phyloP scores from a whole-genome alignment of 2,797 vertebrate species.

The Cygnus olor region DNA sequence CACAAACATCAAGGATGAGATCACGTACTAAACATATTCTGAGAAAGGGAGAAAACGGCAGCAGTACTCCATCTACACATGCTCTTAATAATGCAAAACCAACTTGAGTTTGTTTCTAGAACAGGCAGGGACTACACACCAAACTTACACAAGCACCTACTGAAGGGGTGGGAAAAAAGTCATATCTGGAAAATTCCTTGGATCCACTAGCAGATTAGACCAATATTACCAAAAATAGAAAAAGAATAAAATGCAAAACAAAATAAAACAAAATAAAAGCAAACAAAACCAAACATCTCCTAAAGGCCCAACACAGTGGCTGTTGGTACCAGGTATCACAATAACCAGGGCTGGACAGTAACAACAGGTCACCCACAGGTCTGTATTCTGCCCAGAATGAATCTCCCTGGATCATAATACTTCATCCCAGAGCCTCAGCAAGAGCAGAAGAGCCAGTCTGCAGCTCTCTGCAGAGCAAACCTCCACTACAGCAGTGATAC shows the following conservation, averaged over 20 bases:
- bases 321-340: background rate
- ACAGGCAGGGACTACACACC: background rate
- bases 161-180: background rate
- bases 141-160: background rate
- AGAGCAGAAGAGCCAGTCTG: background rate
- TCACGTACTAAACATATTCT: accelerated
- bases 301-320: background rate
- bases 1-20: background rate
- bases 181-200: background rate
- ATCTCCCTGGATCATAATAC: background rate
- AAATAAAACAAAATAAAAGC: background rate
- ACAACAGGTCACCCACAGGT: background rate
- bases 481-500: background rate
- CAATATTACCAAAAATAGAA: background rate
- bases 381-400: background rate
- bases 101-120: background rate
- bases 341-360: background rate
- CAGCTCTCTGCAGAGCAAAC: background rate
- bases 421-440: background rate
- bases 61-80: background rate
- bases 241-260: background rate
- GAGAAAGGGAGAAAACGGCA: background rate
- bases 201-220: background rate
- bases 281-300: accelerated
- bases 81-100: background rate